Percentiles rank a stretch among this genome's conserved stretches.
Conservation (phyloP, 2,797 vertebrate genomes). For the Chromis chromis region DNA sequence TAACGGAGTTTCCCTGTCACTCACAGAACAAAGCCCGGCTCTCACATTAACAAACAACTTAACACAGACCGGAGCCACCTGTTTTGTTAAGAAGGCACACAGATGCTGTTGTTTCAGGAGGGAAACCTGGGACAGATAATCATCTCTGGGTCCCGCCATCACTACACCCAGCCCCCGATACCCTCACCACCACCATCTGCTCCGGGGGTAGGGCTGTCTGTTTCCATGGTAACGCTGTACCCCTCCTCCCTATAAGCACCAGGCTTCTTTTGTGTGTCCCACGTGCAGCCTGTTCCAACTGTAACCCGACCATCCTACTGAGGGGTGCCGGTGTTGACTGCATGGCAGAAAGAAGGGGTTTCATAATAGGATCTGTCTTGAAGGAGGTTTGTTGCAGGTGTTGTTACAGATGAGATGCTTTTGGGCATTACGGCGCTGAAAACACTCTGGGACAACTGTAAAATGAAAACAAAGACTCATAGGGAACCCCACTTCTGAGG, state of each 20-base stretch:
- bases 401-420: not conserved
- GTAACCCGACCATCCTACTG: constrained; percentile 48
- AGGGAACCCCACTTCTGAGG: not conserved
- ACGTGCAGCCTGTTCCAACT: constrained; percentile 66
- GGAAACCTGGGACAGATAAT: constrained; percentile 66
- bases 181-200: constrained; percentile 82
- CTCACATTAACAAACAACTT: not conserved
- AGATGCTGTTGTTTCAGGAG: constrained; percentile 41
- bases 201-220: constrained; percentile 77
- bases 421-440: not conserved
- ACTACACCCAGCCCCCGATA: constrained; percentile 73
- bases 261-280: constrained; percentile 74
- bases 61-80: constrained; percentile 34
- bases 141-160: constrained; percentile 67
- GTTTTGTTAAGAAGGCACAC: constrained; percentile 31
- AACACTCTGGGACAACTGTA: not conserved
- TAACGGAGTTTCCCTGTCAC: not conserved
- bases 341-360: constrained; percentile 17
- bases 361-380: constrained; percentile 10
- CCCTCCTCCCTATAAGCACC: constrained; percentile 69
- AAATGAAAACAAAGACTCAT: not conserved
- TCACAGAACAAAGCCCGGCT: not conserved
- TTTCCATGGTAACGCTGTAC: constrained; percentile 81
- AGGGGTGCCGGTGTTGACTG: constrained; percentile 33
- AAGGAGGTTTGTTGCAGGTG: not conserved